These are phyloP conservation scores for Pheosia tremula DNA, from an alignment of 2,888 invertebrate species.

Conservation along the genomic window DNA sequence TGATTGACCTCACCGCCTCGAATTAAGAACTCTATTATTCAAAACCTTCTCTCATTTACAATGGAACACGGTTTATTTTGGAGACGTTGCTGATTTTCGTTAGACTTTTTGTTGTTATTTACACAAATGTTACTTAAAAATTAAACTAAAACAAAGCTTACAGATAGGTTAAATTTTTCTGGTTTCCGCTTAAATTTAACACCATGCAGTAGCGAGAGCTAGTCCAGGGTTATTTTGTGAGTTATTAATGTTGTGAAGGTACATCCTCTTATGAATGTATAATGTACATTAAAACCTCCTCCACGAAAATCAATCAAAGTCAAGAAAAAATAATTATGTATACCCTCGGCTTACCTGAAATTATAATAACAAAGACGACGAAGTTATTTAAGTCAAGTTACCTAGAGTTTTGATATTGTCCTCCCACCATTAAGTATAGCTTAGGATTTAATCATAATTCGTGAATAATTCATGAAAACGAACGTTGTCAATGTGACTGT, in stretches of 20 bases:
- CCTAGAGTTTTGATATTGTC: not conserved
- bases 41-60: conserved; percentile 5
- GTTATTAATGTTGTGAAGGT: too few relatives aligned
- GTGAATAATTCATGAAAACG: conserved; percentile 4
- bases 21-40: conserved; percentile 22
- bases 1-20: conserved; percentile 15
- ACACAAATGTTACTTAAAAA: too few relatives aligned
- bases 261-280: too few relatives aligned
- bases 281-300: too few relatives aligned
- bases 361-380: not conserved
- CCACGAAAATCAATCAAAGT: too few relatives aligned
- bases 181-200: too few relatives aligned
- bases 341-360: not conserved
- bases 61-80: not conserved
- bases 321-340: not conserved
- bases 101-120: not conserved
- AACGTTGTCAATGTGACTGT: not conserved
- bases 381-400: not conserved
- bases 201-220: too few relatives aligned
- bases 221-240: too few relatives aligned
- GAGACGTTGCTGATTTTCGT: not conserved
- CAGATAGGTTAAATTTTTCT: too few relatives aligned
- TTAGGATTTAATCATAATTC: not conserved
- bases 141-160: too few relatives aligned
- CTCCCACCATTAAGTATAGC: not conserved